A percentile compares a stretch with the other conserved stretches of the same genome.
These are phyloP conservation scores for Calliopsis andreniformis DNA, from an alignment of 1,140 invertebrate genomes.

Conservation along the genomic window DNA sequence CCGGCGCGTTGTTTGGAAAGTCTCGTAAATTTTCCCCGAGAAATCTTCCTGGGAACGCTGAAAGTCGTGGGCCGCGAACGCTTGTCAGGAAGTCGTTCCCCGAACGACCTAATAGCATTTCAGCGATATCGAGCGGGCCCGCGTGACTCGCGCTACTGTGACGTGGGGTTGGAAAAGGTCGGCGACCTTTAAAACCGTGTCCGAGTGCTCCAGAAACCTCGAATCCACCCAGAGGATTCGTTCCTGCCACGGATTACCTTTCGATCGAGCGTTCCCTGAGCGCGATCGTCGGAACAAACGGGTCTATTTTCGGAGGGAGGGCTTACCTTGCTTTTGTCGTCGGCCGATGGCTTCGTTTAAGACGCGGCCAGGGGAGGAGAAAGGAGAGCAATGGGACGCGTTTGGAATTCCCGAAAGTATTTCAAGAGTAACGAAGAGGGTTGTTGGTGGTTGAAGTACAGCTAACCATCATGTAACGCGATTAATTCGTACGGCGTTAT, in stretches of 20 bases:
- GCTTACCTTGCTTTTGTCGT: conserved; percentile 8
- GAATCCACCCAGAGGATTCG: conserved; percentile 15
- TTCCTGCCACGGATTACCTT: conserved; percentile 1
- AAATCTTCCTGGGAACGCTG: not conserved
- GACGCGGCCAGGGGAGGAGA: not conserved
- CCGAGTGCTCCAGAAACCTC: conserved; percentile 66
- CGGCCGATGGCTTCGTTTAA: not conserved
- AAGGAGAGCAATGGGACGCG: not conserved
- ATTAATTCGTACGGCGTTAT: no score
- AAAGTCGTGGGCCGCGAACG: conserved; percentile 9
- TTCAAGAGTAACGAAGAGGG: not conserved
- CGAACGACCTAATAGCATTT: conserved; percentile 62
- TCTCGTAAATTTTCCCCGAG: conserved; percentile 29
- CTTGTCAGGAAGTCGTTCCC: conserved; percentile 54
- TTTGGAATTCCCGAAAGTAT: not conserved
- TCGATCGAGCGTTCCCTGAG: not conserved
- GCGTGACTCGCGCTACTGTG: conserved; percentile 33
- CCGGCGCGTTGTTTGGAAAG: conserved; percentile 14
- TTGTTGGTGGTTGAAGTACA: no score
- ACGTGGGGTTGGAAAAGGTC: conserved; percentile 48
- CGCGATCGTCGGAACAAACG: not conserved
- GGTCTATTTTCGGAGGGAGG: conserved; percentile 24
- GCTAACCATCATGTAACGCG: no score
- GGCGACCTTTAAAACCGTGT: conserved; percentile 62
- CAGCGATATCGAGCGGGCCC: conserved; percentile 62